A percentile compares a stretch with the other conserved stretches of the same genome.
Conservation (phyloP, 2,113 vertebrate species). For the Tonatia bakeri region DNA sequence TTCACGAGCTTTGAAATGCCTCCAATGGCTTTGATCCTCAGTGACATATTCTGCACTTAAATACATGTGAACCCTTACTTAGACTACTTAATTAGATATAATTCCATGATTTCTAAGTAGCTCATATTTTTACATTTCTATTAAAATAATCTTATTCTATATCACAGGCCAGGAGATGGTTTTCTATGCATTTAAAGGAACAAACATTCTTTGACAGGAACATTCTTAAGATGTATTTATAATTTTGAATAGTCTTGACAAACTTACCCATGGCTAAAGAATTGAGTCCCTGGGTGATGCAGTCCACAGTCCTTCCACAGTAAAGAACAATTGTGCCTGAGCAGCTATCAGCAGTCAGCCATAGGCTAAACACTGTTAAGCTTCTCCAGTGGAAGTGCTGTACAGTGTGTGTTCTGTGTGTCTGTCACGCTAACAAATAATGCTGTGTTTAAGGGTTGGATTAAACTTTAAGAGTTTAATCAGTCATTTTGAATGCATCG, state of each 20-base stretch:
- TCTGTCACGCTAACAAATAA: neutral
- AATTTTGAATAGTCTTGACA: slow-evolving; percentile 44
- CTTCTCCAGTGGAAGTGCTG: slow-evolving; percentile 17
- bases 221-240: slow-evolving; percentile 27
- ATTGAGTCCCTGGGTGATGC: neutral
- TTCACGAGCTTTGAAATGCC: neutral
- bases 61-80: neutral
- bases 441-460: neutral
- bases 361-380: slow-evolving; percentile 16
- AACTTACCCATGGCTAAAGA: slow-evolving; percentile 30
- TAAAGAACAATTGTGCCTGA: slow-evolving; percentile 3
- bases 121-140: slow-evolving; percentile 18
- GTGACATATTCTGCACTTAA: neutral
- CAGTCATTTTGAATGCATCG: slow-evolving; percentile 4
- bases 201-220: neutral
- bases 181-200: slow-evolving; percentile 27
- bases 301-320: neutral
- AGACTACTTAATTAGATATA: neutral
- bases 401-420: neutral
- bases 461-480: neutral
- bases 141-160: slow-evolving; percentile 9
- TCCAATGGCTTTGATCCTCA: neutral
- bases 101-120: neutral
- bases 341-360: slow-evolving; percentile 12
- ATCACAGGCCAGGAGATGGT: neutral